phyloP scores from a whole-genome alignment of 2,113 vertebrate species.

The Lanius collurio region DNA sequence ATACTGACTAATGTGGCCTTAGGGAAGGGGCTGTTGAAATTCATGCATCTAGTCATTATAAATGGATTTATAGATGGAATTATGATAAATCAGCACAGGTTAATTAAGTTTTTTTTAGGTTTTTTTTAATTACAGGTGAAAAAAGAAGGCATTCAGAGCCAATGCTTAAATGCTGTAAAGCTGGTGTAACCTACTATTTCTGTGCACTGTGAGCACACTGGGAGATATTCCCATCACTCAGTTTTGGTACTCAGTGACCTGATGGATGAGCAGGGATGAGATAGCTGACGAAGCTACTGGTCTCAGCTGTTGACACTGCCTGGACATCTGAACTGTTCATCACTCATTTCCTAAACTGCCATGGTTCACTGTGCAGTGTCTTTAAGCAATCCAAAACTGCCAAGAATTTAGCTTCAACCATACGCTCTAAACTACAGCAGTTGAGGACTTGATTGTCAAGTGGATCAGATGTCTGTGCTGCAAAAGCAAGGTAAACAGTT shows the following conservation, averaged over 20 bases:
- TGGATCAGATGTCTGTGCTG: neutral
- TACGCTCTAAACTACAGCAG: neutral
- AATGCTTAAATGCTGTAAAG: slow-evolving; percentile 3
- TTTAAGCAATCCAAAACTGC: neutral
- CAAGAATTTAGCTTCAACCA: neutral
- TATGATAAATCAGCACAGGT: slow-evolving; percentile 67
- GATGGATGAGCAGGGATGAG: neutral
- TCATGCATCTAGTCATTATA: slow-evolving; percentile 49
- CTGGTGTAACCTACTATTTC: neutral
- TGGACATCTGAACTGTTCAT: neutral
- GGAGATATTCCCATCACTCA: neutral
- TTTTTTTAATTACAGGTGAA: neutral
- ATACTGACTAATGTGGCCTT: slow-evolving; percentile 64
- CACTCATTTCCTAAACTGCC: slow-evolving; percentile 1
- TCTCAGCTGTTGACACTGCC: neutral
- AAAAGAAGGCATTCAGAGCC: slow-evolving; percentile 32
- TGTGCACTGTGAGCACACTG: neutral
- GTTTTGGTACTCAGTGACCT: neutral
- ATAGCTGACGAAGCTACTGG: neutral
- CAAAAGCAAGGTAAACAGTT: neutral
- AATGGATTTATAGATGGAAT: slow-evolving; percentile 61
- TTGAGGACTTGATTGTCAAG: neutral
- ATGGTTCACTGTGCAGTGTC: neutral
- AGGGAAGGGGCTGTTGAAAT: slow-evolving; percentile 69
- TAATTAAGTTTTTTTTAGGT: slow-evolving; percentile 37